Evolutionary conservation across 2,888 invertebrate genomes (phyloP), one percentile per base, ranked within the genome.

Genomic region (Selenia dentaria): DNA sequence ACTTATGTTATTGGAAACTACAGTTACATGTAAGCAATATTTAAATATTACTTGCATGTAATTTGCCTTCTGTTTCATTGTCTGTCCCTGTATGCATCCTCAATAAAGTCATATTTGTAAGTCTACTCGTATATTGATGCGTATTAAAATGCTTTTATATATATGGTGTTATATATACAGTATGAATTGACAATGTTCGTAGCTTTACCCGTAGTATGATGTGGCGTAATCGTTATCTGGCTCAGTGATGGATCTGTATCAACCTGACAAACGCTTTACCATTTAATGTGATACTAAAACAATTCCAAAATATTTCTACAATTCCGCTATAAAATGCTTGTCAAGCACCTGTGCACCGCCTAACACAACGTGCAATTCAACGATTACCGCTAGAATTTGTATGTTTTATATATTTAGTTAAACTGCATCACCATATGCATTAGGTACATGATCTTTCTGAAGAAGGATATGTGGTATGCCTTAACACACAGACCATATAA

Each of bases 21-120:
- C 46, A 40, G 46, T 40, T 40, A 46, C 31, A 31, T 40, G 46
- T 46, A 46, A 46, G 46, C 40, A 46, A 46, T 46, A 46, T 35
- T 37, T 39, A 16, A 24, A 46, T 39, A 46, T 46, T 46, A 40
- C 46, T 40, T 46, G 39, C 46, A 35, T 46, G 46, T 46, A 40
- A 40, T 40, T 25, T 35, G 29, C 40, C 20, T 40, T 32, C 33
- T 25, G 39, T 31, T 16, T 26, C 25, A 24, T 18, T 39, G 14
- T 26, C 25, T 5, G 22, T 16, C 24, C 16, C 32, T 22, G 16
- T 18, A 25, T 25, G 27, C 27, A 27, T 26, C 11, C 11, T 27
- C 10, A 18, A 11, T 14, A 10, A 9, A 9, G 12, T 25, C 1
- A 6, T 4, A 4, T 18, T 14, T 18, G 5, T 18, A 13, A 9